Evolutionary conservation across 1,140 invertebrate species (phyloP).

Genomic region (Trissolcus basalis): DNA sequence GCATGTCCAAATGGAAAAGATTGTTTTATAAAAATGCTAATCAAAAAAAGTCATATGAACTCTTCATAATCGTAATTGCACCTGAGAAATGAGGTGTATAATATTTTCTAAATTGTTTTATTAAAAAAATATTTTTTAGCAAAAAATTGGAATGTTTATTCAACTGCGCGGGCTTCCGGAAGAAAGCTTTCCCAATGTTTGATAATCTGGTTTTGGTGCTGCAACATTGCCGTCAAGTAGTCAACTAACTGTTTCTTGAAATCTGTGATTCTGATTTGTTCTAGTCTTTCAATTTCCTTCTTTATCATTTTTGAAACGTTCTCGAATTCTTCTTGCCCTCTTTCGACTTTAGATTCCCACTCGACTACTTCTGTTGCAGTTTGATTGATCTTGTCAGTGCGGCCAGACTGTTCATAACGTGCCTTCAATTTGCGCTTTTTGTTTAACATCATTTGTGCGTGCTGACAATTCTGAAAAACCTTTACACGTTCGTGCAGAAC

Average conservation of each 20-base stretch:
- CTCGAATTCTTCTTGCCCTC: conserved; percentile 97
- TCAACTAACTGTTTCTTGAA: conserved; percentile 92
- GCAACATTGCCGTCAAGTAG: conserved; percentile 95
- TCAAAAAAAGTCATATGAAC: too few species aligned
- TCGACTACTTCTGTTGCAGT: conserved; percentile 94
- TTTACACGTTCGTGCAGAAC: conserved; percentile 99
- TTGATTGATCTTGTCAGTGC: conserved; percentile 92
- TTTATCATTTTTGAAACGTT: conserved; percentile 97
- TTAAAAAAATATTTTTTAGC: conserved; percentile 58
- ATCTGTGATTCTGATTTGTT: conserved; percentile 90
- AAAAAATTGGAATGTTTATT: conserved; percentile 76
- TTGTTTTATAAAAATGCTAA: too few species aligned
- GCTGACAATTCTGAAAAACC: conserved; percentile 98
- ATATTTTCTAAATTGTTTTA: conserved; percentile 10
- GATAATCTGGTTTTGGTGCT: conserved; percentile 96
- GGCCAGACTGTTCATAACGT: conserved; percentile 91
- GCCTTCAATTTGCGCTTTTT: conserved; percentile 96
- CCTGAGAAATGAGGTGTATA: too few species aligned
- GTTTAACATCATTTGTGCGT: conserved; percentile 94
- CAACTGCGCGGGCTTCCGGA: conserved; percentile 92
- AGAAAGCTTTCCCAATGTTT: conserved; percentile 96
- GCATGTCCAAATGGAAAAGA: too few species aligned
- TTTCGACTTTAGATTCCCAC: conserved; percentile 97
- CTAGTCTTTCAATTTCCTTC: conserved; percentile 95
- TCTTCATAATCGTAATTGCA: too few species aligned